A percentile compares a stretch with the other conserved stretches of the same genome.
These are phyloP conservation scores for Drosophila carrolli DNA, from an alignment of 1,140 invertebrate species.

Conservation along the genomic window DNA sequence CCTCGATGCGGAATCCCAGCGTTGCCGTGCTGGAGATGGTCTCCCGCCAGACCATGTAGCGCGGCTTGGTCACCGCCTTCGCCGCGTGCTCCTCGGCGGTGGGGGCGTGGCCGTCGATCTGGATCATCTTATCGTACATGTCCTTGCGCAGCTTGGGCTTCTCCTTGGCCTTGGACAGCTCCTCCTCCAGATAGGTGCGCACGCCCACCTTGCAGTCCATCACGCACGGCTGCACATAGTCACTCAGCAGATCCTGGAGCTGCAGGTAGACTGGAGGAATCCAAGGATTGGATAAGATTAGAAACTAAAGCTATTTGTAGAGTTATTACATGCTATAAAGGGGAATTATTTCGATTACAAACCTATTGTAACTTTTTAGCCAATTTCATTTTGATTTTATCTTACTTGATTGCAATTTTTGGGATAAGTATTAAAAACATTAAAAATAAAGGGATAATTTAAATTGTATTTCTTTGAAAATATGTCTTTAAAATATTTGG, in stretches of 20 bases:
- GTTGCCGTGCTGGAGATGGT: conserved; percentile 98
- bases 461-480: too few species aligned
- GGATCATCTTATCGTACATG: conserved; percentile 99
- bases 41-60: conserved; percentile 99
- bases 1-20: conserved; percentile 97
- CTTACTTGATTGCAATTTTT: too few species aligned
- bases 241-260: conserved; percentile 95
- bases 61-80: conserved; percentile 96
- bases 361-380: too few species aligned
- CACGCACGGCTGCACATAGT: conserved; percentile 95
- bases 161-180: conserved; percentile 96
- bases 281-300: conserved; percentile 25
- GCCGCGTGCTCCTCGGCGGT: conserved; percentile 94
- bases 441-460: too few species aligned
- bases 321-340: too few species aligned
- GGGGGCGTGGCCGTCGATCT: conserved; percentile 95
- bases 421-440: too few species aligned
- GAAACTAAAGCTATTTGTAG: conserved; percentile 43
- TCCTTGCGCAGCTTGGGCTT: conserved; percentile 97
- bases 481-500: too few species aligned
- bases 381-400: too few species aligned
- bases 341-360: too few species aligned
- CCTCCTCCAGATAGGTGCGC: conserved; percentile 97
- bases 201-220: conserved; percentile 99
- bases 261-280: conserved; percentile 89